A percentile compares a stretch with the other conserved stretches of the same genome.
phyloP scores from a whole-genome alignment of 2,888 invertebrate genomes.

The Orchesella flavescens region DNA sequence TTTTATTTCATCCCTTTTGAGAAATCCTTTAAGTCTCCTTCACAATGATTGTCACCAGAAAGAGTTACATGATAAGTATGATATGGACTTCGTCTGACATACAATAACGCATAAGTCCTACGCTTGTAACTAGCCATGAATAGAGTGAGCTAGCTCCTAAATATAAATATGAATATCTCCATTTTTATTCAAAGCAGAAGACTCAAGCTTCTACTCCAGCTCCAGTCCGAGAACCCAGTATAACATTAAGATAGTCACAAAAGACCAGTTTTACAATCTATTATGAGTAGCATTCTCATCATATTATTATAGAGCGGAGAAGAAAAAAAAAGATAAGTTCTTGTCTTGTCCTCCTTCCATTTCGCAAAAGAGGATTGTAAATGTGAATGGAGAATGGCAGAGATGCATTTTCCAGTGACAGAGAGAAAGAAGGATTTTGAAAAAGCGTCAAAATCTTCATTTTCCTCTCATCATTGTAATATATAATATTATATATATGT shows the following conservation, averaged over 20 bases:
- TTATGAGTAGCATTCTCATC: not conserved
- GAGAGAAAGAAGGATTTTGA: not conserved
- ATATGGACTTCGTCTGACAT: no score
- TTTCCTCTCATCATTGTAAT: conserved; percentile 1
- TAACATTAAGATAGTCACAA: not conserved
- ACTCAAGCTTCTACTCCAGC: not conserved
- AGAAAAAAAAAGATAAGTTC: not conserved
- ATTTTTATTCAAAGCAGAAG: not conserved
- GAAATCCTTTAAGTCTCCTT: conserved; percentile 20
- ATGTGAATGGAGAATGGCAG: not conserved
- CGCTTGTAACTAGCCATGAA: not conserved
- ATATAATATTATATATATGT: not conserved
- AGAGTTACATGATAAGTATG: not conserved
- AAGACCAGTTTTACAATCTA: not conserved
- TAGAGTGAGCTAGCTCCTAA: not conserved
- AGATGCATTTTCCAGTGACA: not conserved
- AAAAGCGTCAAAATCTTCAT: conserved; percentile 16
- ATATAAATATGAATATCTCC: not conserved
- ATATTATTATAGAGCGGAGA: not conserved
- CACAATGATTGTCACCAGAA: conserved; percentile 4
- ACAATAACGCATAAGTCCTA: no score
- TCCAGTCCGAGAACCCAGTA: not conserved
- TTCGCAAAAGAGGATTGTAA: not conserved
- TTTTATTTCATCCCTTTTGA: conserved; percentile 5
- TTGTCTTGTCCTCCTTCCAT: not conserved